Evolutionary conservation across 2,113 vertebrate genomes (phyloP).

Genomic region (Corythaixoides concolor): DNA sequence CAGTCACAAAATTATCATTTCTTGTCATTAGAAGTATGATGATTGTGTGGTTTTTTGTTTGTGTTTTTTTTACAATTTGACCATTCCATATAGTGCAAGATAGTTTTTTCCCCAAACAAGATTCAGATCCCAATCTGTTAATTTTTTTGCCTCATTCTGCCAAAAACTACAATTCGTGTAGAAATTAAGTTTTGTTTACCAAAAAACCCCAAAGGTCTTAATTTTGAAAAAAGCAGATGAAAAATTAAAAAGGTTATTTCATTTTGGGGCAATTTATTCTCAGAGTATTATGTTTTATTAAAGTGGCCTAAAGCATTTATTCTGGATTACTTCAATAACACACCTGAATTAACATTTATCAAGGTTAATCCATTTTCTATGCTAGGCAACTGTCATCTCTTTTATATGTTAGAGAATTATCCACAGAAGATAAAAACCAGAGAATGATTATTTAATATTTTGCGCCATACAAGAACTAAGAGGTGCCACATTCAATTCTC

Average conservation of each 20-base stretch:
- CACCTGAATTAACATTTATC: neutral
- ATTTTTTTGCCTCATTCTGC: neutral
- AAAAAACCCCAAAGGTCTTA: neutral
- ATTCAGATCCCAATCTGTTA: neutral
- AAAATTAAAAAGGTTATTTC: neutral
- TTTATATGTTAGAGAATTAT: neutral
- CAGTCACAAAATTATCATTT: neutral
- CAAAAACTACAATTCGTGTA: accelerated
- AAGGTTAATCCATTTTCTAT: neutral
- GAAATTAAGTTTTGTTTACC: neutral
- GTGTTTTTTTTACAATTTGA: neutral
- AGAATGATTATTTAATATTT: neutral
- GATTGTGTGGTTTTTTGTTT: no score
- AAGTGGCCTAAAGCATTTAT: neutral
- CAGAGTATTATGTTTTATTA: neutral
- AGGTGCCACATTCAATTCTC: neutral
- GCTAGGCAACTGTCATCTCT: neutral
- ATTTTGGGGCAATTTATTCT: neutral
- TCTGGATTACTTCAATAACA: neutral
- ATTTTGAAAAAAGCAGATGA: neutral
- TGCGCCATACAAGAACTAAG: neutral
- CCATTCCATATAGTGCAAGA: neutral
- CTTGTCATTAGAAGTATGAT: neutral
- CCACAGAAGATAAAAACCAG: neutral
- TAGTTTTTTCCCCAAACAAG: neutral